Percentiles rank a stretch among this genome's conserved stretches.
Evolutionary conservation across 2,113 vertebrate species (phyloP).

Genomic region (Austrofundulus limnaeus): DNA sequence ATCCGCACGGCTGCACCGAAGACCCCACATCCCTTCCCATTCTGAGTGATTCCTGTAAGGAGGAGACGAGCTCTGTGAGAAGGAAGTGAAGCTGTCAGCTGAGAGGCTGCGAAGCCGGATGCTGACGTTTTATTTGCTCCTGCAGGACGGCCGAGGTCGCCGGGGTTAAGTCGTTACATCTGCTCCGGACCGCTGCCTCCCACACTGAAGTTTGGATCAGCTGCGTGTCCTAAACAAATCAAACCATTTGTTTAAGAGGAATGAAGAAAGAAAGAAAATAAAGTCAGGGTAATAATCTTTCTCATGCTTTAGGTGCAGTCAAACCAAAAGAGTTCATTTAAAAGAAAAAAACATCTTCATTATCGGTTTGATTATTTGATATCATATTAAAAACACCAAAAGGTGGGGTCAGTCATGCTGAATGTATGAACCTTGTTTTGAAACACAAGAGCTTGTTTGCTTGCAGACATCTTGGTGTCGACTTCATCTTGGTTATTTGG

Average conservation of each 20-base stretch:
- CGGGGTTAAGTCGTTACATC: slow-evolving; percentile 79
- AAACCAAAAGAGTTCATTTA: not conserved
- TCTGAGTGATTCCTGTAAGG: slow-evolving; percentile 1
- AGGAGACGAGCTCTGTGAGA: slow-evolving; percentile 48
- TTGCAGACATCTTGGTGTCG: not conserved
- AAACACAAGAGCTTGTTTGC: not conserved
- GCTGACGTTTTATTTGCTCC: slow-evolving; percentile 80
- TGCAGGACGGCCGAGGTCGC: slow-evolving; percentile 73
- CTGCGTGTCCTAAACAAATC: slow-evolving; percentile 13
- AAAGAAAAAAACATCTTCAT: not conserved
- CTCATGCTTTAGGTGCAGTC: not conserved
- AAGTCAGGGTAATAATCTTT: not conserved
- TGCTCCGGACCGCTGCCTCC: slow-evolving; percentile 60
- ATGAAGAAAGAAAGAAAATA: not conserved
- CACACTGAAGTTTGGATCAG: slow-evolving; percentile 51
- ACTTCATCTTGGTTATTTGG: slow-evolving; percentile 1
- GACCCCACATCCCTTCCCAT: slow-evolving; percentile 5
- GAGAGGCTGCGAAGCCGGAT: slow-evolving; percentile 72
- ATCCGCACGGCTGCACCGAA: slow-evolving; percentile 8
- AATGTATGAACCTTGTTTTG: not conserved
- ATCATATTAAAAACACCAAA: not conserved
- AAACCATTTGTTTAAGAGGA: slow-evolving; percentile 19
- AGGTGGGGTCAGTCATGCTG: not conserved
- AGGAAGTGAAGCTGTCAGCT: slow-evolving; percentile 71
- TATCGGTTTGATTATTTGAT: not conserved